Evolutionary conservation across 2,888 invertebrate species (phyloP).

Genomic region (Dolomedes plantarius): DNA sequence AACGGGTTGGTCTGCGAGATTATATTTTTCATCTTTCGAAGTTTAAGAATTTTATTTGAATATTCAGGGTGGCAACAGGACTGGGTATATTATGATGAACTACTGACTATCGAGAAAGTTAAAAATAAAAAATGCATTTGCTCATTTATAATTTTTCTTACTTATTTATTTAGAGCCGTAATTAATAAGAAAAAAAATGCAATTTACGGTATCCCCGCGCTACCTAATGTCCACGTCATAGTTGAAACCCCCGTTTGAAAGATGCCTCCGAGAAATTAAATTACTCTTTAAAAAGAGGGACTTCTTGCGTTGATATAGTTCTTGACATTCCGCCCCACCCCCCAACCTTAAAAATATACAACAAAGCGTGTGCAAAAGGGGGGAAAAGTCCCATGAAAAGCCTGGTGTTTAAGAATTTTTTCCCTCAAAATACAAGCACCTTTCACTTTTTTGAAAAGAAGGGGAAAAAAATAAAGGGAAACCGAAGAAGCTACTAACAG

Average conservation of each 20-base stretch:
- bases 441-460: conserved; percentile 24
- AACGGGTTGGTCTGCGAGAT: too few species aligned
- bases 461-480: background rate
- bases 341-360: background rate
- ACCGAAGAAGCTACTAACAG: conserved; percentile 9
- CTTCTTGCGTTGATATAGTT: conserved; percentile 6
- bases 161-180: too few species aligned
- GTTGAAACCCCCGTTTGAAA: background rate
- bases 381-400: background rate
- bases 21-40: too few species aligned
- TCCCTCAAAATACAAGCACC: conserved; percentile 23
- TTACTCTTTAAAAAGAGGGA: conserved; percentile 1
- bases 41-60: too few species aligned
- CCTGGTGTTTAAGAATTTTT: background rate
- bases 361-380: background rate
- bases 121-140: too few species aligned
- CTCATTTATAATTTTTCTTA: too few species aligned
- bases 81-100: too few species aligned
- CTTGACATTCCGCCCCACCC: background rate
- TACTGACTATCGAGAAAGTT: too few species aligned
- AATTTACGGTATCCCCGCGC: background rate
- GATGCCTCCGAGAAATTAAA: conserved; percentile 1
- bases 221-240: background rate
- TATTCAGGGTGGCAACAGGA: too few species aligned
- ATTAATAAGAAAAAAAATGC: background rate